phyloP scores from a whole-genome alignment of 2,888 invertebrate species.

The Polydrusus cervinus region DNA sequence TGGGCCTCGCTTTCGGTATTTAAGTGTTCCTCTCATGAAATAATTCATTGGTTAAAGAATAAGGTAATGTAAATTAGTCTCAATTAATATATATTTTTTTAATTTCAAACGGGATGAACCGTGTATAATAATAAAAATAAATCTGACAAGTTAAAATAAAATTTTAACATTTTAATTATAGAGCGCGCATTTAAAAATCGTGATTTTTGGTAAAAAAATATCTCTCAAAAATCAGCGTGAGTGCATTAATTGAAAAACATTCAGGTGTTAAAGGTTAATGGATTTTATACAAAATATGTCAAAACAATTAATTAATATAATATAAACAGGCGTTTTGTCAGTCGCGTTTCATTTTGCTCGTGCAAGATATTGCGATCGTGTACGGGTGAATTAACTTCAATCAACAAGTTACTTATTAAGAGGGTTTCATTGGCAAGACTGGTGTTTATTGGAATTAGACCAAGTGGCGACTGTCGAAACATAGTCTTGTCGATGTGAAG shows the following conservation, averaged over 20 bases:
- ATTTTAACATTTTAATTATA: conserved; percentile 30
- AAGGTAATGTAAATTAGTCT: too few relatives aligned
- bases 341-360: conserved; percentile 27
- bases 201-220: conserved; percentile 26
- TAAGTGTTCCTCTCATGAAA: too few relatives aligned
- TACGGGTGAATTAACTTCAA: neutral
- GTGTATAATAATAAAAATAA: neutral
- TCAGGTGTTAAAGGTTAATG: conserved; percentile 50
- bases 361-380: neutral
- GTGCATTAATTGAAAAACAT: conserved; percentile 50
- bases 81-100: neutral
- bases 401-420: too few relatives aligned
- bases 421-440: too few relatives aligned
- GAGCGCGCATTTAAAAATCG: conserved; percentile 17
- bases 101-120: neutral
- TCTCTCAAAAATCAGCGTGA: conserved; percentile 7
- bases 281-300: conserved; percentile 48
- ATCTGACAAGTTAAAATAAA: neutral
- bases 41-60: too few relatives aligned
- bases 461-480: too few relatives aligned
- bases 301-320: conserved; percentile 53
- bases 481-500: too few relatives aligned
- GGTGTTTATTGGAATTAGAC: too few relatives aligned
- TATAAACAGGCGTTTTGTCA: conserved; percentile 42
- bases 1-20: too few relatives aligned